Evolutionary conservation across 64 coral and sea anemone species (phyloP), one percentile per base, ranked within the genome.

Genomic region (Orbicella faveolata): DNA sequence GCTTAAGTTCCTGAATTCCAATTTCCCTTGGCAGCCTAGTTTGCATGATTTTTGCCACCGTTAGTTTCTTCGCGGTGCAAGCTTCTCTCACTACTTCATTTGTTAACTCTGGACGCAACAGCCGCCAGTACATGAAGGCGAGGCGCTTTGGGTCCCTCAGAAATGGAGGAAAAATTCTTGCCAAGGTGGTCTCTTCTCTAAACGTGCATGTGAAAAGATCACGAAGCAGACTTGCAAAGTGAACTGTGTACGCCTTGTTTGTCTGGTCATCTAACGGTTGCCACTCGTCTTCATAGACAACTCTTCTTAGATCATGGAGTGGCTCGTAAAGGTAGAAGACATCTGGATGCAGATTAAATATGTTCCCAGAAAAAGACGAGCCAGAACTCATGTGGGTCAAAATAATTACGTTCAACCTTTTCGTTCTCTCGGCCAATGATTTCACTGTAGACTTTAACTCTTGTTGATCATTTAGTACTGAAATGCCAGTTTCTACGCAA

Each of bases 341-440:
- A 51, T 52, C 37, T 77, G 75, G 75, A 77, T 77, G 75, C 36
- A 77, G 51, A 52, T 77, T 77, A 19, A 77, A 77, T 21, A 77
- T 20, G 19, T 77, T 77, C 8, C 75, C 75, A 19, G 21, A 15
- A 52, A 77, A 77, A 4, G 75, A 21, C 15, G 75, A 77, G 7
- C 67, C 67, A 11, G 67, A 70, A 70, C 67, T 25, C 67, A 70
- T 70, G 25, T 70, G 67, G 20, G 75, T 77, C 19, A 77, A 52
- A 51, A 77, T 77, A 13, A 77, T 77, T 19, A 77, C 75, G 19
- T 77, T 77, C 16, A 77, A 21, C 18, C 75, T 44, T 20, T 70
- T 70, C n/a, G 30, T 33, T 26, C 9, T 21, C 25, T 70, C 9
- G 67, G 21, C 11, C 55, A 59, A 16, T 59, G 15, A 16, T 59